Evolutionary conservation across 2,888 invertebrate genomes (phyloP).

Genomic region (Microctonus brassicae): DNA sequence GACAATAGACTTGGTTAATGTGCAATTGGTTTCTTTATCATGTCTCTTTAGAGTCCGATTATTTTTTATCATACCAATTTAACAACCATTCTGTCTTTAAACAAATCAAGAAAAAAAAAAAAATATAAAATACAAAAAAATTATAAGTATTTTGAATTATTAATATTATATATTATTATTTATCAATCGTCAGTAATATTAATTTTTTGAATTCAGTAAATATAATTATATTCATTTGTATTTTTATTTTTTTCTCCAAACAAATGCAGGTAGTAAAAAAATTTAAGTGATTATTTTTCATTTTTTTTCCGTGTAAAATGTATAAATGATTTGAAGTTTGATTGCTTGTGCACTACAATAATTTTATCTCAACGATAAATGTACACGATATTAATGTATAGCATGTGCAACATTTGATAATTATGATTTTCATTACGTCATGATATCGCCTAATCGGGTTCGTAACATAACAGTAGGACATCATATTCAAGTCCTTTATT

Average conservation of each 20-base stretch:
- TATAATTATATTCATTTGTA: no score
- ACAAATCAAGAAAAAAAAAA: neutral
- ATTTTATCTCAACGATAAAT: neutral
- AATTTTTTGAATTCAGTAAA: no score
- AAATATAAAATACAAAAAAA: neutral
- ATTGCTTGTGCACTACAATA: neutral
- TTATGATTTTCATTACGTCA: conserved; percentile 9
- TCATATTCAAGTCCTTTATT: neutral
- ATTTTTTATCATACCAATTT: neutral
- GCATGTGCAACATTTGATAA: conserved; percentile 5
- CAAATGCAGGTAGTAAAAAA: neutral
- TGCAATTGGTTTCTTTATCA: neutral
- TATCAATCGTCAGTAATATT: no score
- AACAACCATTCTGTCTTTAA: no score
- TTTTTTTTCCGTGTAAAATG: neutral
- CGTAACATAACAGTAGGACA: neutral
- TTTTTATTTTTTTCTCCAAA: neutral
- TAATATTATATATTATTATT: neutral
- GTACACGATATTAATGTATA: neutral
- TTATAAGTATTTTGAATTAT: neutral
- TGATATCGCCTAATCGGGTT: conserved; percentile 7
- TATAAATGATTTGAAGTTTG: neutral
- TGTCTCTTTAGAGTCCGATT: neutral
- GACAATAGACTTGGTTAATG: neutral
- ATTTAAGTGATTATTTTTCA: neutral